Conservation (phyloP, 2,888 invertebrate species). For the Carpatolechia fugitivella region DNA sequence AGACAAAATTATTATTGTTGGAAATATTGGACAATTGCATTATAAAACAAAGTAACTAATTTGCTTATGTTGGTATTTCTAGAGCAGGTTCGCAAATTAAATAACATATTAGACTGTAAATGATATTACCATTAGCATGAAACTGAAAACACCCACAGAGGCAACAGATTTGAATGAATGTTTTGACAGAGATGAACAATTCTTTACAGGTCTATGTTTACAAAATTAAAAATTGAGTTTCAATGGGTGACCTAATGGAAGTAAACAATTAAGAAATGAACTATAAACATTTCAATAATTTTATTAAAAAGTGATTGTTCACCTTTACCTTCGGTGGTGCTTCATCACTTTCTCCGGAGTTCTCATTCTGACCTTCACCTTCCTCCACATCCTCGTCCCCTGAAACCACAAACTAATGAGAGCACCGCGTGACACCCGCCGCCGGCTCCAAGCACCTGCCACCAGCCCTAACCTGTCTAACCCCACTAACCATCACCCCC, state of each 20-base stretch:
- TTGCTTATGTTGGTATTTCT: too few species aligned
- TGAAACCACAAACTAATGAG: slow-evolving; percentile 70
- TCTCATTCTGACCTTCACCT: slow-evolving; percentile 82
- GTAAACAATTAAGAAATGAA: slow-evolving; percentile 5
- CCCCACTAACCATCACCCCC: slow-evolving; percentile 65
- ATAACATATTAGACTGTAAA: too few species aligned
- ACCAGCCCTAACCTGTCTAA: slow-evolving; percentile 37
- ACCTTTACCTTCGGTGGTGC: slow-evolving; percentile 77
- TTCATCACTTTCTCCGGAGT: slow-evolving; percentile 88
- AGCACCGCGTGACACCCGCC: slow-evolving; percentile 36
- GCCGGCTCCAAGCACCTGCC: slow-evolving; percentile 41
- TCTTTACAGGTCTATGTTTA: neutral
- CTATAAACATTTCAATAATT: neutral
- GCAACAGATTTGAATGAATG: neutral
- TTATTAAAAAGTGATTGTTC: slow-evolving; percentile 12
- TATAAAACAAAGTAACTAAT: too few species aligned
- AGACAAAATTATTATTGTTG: too few species aligned
- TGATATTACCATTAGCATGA: too few species aligned
- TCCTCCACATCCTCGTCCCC: slow-evolving; percentile 86
- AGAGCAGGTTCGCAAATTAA: too few species aligned
- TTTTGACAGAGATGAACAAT: neutral
- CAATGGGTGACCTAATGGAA: slow-evolving; percentile 3
- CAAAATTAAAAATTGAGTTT: slow-evolving; percentile 1
- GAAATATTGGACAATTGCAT: too few species aligned
- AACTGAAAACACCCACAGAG: neutral